phyloP scores from a whole-genome alignment of 2,888 invertebrate genomes.

The Chloroclysta siterata region DNA sequence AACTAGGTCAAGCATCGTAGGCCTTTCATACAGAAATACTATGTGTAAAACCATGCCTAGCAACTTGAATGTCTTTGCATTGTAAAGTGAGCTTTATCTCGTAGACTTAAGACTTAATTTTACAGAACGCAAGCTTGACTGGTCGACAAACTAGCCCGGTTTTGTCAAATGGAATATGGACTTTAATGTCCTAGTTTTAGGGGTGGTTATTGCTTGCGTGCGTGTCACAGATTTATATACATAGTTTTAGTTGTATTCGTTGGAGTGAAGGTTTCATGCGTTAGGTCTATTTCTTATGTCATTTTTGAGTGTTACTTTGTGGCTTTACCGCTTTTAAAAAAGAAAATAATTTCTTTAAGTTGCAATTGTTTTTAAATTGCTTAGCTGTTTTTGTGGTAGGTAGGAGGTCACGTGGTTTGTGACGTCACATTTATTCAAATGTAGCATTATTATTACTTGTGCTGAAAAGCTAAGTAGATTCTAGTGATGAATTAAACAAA shows the following conservation, averaged over 20 bases:
- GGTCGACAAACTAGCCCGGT: neutral
- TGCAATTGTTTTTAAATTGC: conserved; percentile 10
- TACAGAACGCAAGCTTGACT: neutral
- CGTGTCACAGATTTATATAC: neutral
- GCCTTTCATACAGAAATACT: conserved; percentile 33
- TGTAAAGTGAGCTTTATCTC: conserved; percentile 9
- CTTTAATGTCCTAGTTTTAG: neutral
- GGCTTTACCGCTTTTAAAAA: conserved; percentile 7
- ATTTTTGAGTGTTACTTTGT: conserved; percentile 17
- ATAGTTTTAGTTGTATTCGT: neutral
- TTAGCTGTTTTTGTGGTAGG: neutral
- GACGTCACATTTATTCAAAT: no score
- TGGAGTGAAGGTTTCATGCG: neutral
- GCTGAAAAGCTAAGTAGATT: no score
- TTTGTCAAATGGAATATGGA: neutral
- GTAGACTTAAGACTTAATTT: neutral
- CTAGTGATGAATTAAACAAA: no score
- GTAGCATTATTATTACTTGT: no score
- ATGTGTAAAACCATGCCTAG: conserved; percentile 9
- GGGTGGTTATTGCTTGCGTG: neutral
- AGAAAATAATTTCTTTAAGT: conserved; percentile 16
- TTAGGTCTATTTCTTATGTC: conserved; percentile 7
- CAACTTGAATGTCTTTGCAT: conserved; percentile 1
- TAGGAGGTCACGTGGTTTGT: no score
- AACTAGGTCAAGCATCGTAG: conserved; percentile 31